Percentiles rank a stretch among this genome's conserved stretches.
Conservation (phyloP, 2,888 invertebrate species). For the Tanaodytes sp. region DNA sequence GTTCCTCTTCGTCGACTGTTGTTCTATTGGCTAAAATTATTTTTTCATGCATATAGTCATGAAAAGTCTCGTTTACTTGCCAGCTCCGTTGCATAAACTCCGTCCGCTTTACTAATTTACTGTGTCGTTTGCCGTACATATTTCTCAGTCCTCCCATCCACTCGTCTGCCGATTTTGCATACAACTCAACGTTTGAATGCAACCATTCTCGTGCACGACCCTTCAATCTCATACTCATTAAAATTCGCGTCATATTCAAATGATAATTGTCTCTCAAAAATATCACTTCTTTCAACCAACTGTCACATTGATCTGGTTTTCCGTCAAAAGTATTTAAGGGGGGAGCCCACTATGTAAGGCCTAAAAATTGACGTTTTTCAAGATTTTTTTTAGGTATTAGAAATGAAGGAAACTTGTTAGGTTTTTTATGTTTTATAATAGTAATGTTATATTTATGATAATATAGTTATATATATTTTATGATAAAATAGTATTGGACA, state of each 20-base stretch:
- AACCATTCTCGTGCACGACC: constrained; percentile 6
- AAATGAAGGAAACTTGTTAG: no score
- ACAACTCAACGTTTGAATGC: constrained; percentile 2
- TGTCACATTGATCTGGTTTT: not conserved
- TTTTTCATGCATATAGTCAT: constrained; percentile 6
- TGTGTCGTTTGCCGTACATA: constrained; percentile 2
- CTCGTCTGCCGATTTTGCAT: not conserved
- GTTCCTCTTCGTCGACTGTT: not conserved
- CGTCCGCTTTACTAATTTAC: not conserved
- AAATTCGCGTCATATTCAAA: not conserved
- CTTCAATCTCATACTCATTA: constrained; percentile 9
- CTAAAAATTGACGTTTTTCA: no score
- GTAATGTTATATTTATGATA: no score
- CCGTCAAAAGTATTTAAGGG: not conserved
- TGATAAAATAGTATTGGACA: no score
- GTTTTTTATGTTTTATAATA: no score
- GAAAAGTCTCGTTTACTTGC: not conserved
- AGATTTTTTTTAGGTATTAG: no score
- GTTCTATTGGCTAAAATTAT: constrained; percentile 2
- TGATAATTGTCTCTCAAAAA: not conserved
- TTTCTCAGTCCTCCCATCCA: not conserved
- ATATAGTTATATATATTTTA: no score
- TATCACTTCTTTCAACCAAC: not conserved
- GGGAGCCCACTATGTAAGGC: no score
- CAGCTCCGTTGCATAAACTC: not conserved